Base-by-base conservation (phyloP, 2,888 invertebrate species). In the Capitulum mitella region DNA sequence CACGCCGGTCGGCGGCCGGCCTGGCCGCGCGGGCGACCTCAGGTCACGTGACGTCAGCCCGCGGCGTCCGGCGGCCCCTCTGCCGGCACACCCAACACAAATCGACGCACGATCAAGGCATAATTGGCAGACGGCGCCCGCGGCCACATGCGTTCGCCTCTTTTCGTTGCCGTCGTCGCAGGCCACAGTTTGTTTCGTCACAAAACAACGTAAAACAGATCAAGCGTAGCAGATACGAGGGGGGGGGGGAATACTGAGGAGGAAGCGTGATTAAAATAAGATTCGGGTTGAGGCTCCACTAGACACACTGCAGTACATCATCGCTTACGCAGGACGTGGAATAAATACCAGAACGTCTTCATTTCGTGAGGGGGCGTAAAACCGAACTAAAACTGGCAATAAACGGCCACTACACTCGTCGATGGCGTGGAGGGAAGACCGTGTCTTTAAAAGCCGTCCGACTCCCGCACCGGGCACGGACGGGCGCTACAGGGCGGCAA, bases 271-370 rank as follows among this genome's bases (percentile, higher is more conserved):
- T 1, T 10, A 26, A 6, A 26, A 14, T 8, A 61, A 29, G 26
- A 29, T 8, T 2, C 1, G 29, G 61, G n/a, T 29, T 61, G 32
- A 3, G 29, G 32, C 29, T 29, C 1, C 3, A 32, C 26, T 1
- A 61, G 5, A 14, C 29, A 6, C 32, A 5, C 34, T 34, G 12
- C 34, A 10, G 64, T 14, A 32, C 64, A 34, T 16, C 22, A 16
- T 22, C 22, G 51, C 51, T 6, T 22, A 51, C 22, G 19, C 5
- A 51, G 51, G 22, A 51, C 19, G 51, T 16, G 22, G 64, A 64
- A 64, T 64, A 64, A 64, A 64, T 64, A 64, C 34, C 34, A 64
- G 19, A 64, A 64, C 64, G 64, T 14, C 10, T 34, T 64, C 64
- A 64, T 34, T 29, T 64, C 34, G 34, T 10, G n/a, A 8, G 14